phyloP scores from a whole-genome alignment of 2,113 vertebrate species.

The Alethe diademata region DNA sequence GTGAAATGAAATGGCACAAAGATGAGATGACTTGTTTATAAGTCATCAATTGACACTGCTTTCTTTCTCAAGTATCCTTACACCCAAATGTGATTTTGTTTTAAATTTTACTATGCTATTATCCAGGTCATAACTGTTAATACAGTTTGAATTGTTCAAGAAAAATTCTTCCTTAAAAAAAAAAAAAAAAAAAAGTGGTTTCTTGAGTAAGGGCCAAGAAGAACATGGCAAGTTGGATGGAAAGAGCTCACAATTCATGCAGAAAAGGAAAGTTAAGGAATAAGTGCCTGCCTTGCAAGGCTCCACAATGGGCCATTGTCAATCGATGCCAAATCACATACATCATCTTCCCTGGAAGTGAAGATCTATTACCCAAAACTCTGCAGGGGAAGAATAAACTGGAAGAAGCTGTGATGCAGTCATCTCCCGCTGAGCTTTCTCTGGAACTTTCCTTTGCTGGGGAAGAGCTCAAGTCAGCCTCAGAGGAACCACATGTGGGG shows the following conservation, averaged over 20 bases:
- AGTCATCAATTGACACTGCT: not conserved
- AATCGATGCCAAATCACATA: not conserved
- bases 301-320: slow-evolving; percentile 25
- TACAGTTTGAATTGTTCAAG: not conserved
- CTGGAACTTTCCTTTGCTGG: slow-evolving; percentile 29
- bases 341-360: slow-evolving; percentile 28
- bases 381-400: not conserved
- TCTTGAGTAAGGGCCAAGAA: not conserved
- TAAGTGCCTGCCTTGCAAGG: not conserved
- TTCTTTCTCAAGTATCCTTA: not conserved
- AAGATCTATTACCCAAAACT: slow-evolving; percentile 7
- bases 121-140: not conserved
- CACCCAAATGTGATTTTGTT: not conserved
- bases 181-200: not conserved
- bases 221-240: not conserved
- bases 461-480: not conserved
- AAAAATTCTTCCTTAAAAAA: not conserved
- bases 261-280: slow-evolving; percentile 39
- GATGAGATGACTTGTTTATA: not conserved
- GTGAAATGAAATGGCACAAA: not conserved
- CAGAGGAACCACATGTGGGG: not conserved
- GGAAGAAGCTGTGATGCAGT: not conserved
- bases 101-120: not conserved
- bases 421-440: not conserved
- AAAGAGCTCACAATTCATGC: not conserved